Percentiles rank a stretch among this genome's conserved stretches.
phyloP scores from a whole-genome alignment of 1,140 invertebrate species.

The Monochamus saltuarius region DNA sequence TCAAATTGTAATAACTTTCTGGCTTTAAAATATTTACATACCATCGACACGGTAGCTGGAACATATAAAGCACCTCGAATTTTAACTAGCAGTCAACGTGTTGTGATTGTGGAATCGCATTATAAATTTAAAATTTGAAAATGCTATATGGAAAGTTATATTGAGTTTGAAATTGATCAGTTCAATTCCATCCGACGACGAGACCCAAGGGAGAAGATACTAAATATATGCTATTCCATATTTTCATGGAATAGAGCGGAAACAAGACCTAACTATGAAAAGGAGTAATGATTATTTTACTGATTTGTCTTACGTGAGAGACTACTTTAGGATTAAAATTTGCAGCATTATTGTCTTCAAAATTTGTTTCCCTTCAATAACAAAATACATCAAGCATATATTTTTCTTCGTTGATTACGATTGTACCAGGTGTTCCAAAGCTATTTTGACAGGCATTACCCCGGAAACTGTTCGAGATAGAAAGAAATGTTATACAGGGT shows the following conservation, averaged over 20 bases:
- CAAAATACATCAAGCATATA: too few species aligned
- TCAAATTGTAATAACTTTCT: too few species aligned
- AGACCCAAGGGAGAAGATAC: conserved; percentile 9
- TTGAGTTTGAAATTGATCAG: conserved; percentile 36
- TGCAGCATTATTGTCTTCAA: too few species aligned
- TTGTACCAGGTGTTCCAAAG: too few species aligned
- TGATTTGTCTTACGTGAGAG: too few species aligned
- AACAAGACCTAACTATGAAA: not conserved
- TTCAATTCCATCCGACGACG: not conserved
- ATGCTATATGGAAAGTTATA: conserved; percentile 30
- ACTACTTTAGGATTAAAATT: too few species aligned
- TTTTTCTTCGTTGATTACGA: too few species aligned
- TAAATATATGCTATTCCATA: conserved; percentile 1
- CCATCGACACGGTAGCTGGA: not conserved
- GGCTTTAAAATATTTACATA: too few species aligned
- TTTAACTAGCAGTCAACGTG: conserved; percentile 13
- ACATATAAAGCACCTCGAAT: not conserved
- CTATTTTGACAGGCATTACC: too few species aligned
- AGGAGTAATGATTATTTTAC: not conserved
- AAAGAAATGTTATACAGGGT: too few species aligned
- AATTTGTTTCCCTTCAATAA: too few species aligned
- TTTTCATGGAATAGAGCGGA: not conserved
- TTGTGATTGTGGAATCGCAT: conserved; percentile 11
- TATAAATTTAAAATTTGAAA: conserved; percentile 28
- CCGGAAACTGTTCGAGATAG: too few species aligned